Percentiles rank a stretch among this genome's conserved stretches.
Conservation (phyloP, 53 echinoderm and acorn worm genomes). For the Holothuria scabra region DNA sequence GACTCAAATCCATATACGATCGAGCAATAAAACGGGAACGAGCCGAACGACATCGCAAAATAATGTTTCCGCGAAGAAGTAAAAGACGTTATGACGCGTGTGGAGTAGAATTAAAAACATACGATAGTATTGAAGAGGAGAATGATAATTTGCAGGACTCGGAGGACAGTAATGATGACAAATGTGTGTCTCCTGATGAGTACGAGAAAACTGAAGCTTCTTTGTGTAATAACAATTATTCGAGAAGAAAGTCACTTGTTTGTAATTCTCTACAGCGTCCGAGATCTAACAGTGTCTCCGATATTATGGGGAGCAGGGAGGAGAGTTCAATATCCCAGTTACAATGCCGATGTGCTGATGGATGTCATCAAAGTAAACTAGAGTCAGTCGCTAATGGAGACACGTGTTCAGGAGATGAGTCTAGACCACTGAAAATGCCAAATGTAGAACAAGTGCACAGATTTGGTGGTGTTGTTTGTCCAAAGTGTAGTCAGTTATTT, state of each 20-base stretch:
- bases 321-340: too few species aligned
- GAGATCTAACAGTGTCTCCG: too few species aligned
- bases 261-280: too few species aligned
- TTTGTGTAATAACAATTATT: too few species aligned
- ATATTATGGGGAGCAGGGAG: too few species aligned
- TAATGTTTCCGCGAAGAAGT: constrained; percentile 65
- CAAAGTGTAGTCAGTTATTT: constrained; percentile 53
- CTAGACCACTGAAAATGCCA: constrained; percentile 22
- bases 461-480: constrained; percentile 59
- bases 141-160: constrained; percentile 50
- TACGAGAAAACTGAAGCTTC: too few species aligned
- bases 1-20: constrained; percentile 80
- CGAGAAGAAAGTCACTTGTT: too few species aligned
- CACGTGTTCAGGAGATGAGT: not conserved
- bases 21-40: constrained; percentile 75
- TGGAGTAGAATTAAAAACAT: constrained; percentile 63
- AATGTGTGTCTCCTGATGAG: too few species aligned
- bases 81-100: constrained; percentile 66
- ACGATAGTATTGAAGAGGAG: constrained; percentile 95
- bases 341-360: not conserved
- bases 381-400: not conserved
- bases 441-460: constrained; percentile 31
- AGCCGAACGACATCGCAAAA: constrained; percentile 69
- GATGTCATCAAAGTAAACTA: not conserved
- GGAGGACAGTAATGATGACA: constrained; percentile 17